Conservation (phyloP, 92 coral and sea anemone genomes). For the Bergia sp. region DNA sequence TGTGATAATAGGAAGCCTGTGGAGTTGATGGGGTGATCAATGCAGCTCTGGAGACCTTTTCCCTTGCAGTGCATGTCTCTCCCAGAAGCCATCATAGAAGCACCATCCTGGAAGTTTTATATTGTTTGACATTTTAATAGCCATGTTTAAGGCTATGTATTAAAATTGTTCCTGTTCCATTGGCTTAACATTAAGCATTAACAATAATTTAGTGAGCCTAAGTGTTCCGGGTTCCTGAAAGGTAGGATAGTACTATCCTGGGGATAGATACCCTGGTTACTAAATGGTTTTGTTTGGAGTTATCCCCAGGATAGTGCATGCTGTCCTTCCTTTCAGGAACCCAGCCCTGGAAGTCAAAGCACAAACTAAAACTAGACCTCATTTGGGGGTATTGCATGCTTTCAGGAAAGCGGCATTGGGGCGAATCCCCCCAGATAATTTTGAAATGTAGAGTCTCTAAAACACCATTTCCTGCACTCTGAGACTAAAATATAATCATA, state of each 20-base stretch:
- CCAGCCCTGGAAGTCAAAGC: constrained; percentile 4
- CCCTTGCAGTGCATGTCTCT: constrained; percentile 10
- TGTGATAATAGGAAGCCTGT: constrained; percentile 23
- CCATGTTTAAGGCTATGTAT: background rate
- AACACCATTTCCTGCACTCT: background rate
- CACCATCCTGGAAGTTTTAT: constrained; percentile 6
- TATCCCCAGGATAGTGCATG: background rate
- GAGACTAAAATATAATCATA: background rate
- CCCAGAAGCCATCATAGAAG: constrained; percentile 6
- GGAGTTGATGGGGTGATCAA: constrained; percentile 4
- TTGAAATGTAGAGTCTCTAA: background rate
- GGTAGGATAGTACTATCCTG: background rate
- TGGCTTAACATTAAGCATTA: background rate
- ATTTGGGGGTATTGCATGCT: background rate
- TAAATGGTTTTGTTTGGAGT: background rate
- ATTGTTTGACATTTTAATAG: constrained; percentile 11
- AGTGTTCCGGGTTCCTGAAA: constrained; percentile 1
- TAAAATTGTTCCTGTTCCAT: constrained; percentile 2
- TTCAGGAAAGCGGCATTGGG: background rate
- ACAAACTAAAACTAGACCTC: background rate
- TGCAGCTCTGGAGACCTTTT: constrained; percentile 24
- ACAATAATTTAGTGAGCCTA: background rate
- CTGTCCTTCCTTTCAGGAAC: background rate
- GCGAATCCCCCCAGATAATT: background rate
- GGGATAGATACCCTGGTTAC: background rate